A percentile compares a stretch with the other conserved stretches of the same genome.
These are phyloP conservation scores for Fistularia tabacaria DNA, from an alignment of 2,797 vertebrate genomes.

Conservation along the genomic window DNA sequence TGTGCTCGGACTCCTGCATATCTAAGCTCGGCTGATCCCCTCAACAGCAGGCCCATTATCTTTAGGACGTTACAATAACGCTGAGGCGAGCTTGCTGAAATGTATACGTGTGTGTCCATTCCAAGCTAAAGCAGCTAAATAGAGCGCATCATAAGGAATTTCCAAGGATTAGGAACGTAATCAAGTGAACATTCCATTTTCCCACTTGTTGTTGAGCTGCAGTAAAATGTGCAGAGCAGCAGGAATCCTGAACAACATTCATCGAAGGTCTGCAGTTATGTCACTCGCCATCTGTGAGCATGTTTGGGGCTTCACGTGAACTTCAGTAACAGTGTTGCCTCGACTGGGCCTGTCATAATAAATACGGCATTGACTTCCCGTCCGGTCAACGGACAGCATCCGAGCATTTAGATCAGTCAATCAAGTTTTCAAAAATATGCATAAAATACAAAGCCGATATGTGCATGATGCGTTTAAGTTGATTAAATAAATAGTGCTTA, in stretches of 20 bases:
- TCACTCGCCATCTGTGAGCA: constrained; percentile 10
- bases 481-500: no score
- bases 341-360: no score
- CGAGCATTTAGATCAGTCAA: no score
- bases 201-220: constrained; percentile 12
- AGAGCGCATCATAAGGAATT: constrained; percentile 28
- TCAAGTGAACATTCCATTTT: constrained; percentile 20
- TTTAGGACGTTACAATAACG: no score
- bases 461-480: no score
- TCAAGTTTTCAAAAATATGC: no score
- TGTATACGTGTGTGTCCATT: constrained; percentile 2
- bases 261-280: constrained; percentile 15
- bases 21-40: no score
- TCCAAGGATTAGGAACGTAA: constrained; percentile 41
- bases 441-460: no score
- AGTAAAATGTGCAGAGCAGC: constrained; percentile 21
- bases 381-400: no score
- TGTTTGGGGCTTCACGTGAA: neutral
- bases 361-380: no score
- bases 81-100: neutral
- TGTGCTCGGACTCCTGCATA: no score
- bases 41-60: no score
- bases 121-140: constrained; percentile 28
- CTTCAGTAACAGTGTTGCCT: neutral
- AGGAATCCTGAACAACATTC: constrained; percentile 14